Percentiles rank a stretch among this genome's conserved stretches.
Conservation (phyloP, 1,140 invertebrate species). For the Drosophila aff. region DNA sequence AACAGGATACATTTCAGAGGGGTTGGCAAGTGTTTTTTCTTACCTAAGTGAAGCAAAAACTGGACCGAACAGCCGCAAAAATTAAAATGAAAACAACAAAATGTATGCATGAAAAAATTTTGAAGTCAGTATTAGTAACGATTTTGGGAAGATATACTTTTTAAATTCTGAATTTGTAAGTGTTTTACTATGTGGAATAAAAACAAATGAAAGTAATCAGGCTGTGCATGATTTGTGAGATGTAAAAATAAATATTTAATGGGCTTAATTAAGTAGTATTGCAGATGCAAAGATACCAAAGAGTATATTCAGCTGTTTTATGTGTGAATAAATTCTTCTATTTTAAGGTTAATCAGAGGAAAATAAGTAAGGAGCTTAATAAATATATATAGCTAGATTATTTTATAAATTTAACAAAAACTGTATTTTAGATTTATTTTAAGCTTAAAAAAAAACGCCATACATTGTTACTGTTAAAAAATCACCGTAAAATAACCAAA, state of each 20-base stretch:
- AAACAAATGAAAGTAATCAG: background rate
- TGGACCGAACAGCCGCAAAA: background rate
- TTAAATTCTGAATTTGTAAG: background rate
- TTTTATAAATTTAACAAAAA: background rate
- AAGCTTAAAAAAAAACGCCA: background rate
- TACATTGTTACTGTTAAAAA: background rate
- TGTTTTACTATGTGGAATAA: background rate
- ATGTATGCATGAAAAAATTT: background rate
- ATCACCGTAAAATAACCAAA: background rate
- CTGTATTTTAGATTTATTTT: background rate
- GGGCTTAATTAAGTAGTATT: no score
- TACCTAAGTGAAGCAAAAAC: slow-evolving; percentile 7
- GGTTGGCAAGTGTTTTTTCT: slow-evolving; percentile 29
- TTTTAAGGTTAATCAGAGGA: no score
- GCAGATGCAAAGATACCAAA: background rate
- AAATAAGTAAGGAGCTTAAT: background rate
- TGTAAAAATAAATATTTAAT: background rate
- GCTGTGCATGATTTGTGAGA: background rate
- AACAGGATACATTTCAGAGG: background rate
- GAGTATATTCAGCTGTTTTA: background rate
- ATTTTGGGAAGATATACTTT: background rate
- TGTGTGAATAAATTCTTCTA: background rate
- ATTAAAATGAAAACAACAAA: background rate
- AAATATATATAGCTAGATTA: background rate
- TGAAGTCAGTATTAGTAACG: slow-evolving; percentile 1